Percentiles rank a stretch among this genome's conserved stretches.
These are phyloP conservation scores for Ganaspis sp. DNA, from an alignment of 1,140 invertebrate species.

Conservation along the genomic window DNA sequence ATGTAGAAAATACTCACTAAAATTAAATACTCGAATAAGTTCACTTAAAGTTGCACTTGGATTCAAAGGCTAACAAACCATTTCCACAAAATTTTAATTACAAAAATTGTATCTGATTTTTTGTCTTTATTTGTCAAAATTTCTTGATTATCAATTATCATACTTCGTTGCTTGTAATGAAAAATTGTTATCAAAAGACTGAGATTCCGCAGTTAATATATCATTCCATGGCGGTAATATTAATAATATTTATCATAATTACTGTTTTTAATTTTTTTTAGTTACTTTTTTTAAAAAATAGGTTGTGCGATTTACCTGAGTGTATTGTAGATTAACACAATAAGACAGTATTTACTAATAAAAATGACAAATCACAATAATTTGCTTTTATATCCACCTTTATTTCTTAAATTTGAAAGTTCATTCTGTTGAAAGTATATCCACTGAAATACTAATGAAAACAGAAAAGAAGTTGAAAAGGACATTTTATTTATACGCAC, in stretches of 20 bases:
- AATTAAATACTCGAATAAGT: too few species aligned
- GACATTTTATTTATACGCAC: constrained; percentile 12
- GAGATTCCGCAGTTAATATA: neutral
- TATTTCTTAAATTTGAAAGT: neutral
- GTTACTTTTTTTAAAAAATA: neutral
- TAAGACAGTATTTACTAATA: neutral
- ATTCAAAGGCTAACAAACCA: too few species aligned
- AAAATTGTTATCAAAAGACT: neutral
- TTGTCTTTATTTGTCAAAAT: too few species aligned
- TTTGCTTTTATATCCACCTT: neutral
- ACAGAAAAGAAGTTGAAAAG: neutral
- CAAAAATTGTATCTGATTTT: too few species aligned
- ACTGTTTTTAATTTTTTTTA: too few species aligned
- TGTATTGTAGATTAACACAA: neutral
- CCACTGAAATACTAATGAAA: neutral
- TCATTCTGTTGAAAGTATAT: too few species aligned
- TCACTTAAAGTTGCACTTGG: too few species aligned
- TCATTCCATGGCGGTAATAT: neutral
- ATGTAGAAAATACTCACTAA: too few species aligned
- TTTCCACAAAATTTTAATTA: too few species aligned
- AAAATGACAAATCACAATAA: neutral
- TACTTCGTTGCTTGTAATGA: too few species aligned
- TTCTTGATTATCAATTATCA: too few species aligned
- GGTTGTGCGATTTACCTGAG: neutral
- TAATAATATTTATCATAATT: neutral